Conservation (phyloP, 2,113 vertebrate species). For the Mastomys coucha region DNA sequence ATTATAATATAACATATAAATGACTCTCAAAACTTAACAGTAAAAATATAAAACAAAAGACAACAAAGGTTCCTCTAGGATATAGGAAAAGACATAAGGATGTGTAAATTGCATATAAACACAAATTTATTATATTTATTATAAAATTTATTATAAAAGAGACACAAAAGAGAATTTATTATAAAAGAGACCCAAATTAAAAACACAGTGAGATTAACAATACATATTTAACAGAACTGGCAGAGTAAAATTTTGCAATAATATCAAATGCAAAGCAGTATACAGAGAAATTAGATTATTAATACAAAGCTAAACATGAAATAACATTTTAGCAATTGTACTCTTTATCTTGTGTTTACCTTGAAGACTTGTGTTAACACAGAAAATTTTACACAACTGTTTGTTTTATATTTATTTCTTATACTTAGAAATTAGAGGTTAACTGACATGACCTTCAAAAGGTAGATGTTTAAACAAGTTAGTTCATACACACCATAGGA, state of each 20-base stretch:
- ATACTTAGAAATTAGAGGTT: neutral
- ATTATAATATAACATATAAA: neutral
- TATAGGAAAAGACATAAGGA: neutral
- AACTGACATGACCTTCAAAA: neutral
- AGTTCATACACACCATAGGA: neutral
- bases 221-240: neutral
- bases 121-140: too few relatives aligned
- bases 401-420: neutral
- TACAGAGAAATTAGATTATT: neutral
- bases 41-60: neutral
- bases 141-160: too few relatives aligned
- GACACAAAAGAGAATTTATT: neutral
- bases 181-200: neutral
- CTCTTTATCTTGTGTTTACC: neutral
- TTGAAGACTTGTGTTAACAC: neutral
- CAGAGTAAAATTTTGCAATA: neutral
- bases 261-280: neutral
- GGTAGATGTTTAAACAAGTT: neutral
- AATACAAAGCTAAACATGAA: neutral
- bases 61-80: neutral
- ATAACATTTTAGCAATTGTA: neutral
- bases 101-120: neutral
- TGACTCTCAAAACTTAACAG: neutral
- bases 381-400: neutral
- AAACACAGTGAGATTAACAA: neutral